Conservation (phyloP, 2,888 invertebrate genomes). For the Euzophera pinguis region DNA sequence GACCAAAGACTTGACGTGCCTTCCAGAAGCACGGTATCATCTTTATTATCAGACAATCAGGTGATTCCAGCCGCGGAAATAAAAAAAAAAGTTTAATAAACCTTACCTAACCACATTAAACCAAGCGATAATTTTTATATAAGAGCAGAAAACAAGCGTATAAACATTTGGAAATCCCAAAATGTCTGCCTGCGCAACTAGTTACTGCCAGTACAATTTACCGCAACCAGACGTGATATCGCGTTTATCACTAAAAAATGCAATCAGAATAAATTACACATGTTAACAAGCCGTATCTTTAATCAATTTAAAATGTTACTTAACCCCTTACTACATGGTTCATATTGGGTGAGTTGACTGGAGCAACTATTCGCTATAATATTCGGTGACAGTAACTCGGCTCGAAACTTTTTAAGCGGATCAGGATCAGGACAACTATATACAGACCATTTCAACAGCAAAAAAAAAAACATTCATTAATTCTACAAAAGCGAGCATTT, state of each 20-base stretch:
- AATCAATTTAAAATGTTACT: constrained; percentile 9
- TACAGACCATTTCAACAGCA: no score
- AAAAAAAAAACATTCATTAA: no score
- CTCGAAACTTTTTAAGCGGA: no score
- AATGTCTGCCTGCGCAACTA: neutral
- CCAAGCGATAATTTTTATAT: neutral
- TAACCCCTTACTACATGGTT: neutral
- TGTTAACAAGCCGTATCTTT: constrained; percentile 9
- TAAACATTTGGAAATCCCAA: neutral
- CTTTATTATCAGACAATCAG: no score
- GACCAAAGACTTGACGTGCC: no score
- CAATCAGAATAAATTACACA: neutral
- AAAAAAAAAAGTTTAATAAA: no score
- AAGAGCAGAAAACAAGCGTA: neutral
- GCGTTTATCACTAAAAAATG: constrained; percentile 6
- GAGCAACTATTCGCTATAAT: neutral
- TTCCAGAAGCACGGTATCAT: no score
- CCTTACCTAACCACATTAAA: no score
- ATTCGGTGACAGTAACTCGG: no score
- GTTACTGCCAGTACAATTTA: neutral
- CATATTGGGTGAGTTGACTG: neutral
- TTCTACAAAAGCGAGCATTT: no score
- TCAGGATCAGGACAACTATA: no score
- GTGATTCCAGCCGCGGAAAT: no score
- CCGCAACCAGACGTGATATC: neutral